A percentile compares a stretch with the other conserved stretches of the same genome.
phyloP scores from a whole-genome alignment of 2,888 invertebrate species.

The Drosophila macrospina region DNA sequence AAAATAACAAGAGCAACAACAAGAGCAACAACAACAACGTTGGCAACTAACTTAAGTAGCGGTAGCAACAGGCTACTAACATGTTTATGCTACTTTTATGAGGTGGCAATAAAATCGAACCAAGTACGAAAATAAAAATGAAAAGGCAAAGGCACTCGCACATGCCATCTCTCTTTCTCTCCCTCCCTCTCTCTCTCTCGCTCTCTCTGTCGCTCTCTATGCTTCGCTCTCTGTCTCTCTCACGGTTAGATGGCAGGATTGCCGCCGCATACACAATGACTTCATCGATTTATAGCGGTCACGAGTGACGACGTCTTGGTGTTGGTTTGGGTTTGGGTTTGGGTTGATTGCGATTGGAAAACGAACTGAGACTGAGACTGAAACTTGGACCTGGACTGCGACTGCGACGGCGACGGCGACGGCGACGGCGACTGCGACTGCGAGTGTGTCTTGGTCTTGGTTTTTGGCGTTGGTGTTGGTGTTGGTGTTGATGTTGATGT shows the following conservation, averaged over 20 bases:
- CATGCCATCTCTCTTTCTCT: slow-evolving; percentile 3
- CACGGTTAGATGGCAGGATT: slow-evolving; percentile 31
- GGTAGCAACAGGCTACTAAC: slow-evolving; percentile 80
- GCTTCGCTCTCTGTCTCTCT: background rate
- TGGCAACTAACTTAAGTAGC: slow-evolving; percentile 76
- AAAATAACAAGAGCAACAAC: background rate
- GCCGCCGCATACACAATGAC: slow-evolving; percentile 71
- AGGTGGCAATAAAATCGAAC: slow-evolving; percentile 78
- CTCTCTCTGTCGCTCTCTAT: slow-evolving; percentile 1
- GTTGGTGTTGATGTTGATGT: background rate
- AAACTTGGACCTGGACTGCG: background rate
- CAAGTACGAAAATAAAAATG: slow-evolving; percentile 70
- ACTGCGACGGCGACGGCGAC: background rate
- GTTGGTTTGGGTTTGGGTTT: slow-evolving; percentile 34
- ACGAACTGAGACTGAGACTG: background rate
- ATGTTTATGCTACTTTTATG: slow-evolving; percentile 81
- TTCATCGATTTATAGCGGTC: slow-evolving; percentile 81
- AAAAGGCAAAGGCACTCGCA: slow-evolving; percentile 44
- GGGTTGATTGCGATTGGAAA: slow-evolving; percentile 25
- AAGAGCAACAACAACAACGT: slow-evolving; percentile 19
- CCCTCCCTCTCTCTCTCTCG: background rate
- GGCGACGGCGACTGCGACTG: slow-evolving; percentile 11
- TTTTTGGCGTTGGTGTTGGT: background rate
- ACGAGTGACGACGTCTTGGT: slow-evolving; percentile 63
- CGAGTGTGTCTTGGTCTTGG: slow-evolving; percentile 31